Base-by-base conservation (phyloP, 2,113 vertebrate genomes). In the Pholis gunnellus region DNA sequence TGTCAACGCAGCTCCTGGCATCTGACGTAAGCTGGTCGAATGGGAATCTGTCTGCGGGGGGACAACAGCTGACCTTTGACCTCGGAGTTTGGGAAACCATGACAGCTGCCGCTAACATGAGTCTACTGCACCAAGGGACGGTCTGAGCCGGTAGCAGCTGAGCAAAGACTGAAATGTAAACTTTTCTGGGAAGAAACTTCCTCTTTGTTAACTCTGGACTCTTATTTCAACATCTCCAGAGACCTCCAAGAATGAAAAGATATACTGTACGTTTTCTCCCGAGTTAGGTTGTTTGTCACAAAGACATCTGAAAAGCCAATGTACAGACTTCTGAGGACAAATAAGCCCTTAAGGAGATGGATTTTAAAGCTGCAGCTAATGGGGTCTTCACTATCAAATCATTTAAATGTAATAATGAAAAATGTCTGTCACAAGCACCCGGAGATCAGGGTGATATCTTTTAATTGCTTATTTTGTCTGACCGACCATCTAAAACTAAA, bases 141-240 rank as follows among this genome's bases (percentile, higher is more conserved):
- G 75, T 48, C 83, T 44, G 71, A 73, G 78, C 40, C 5, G 52
- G 80, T 9, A 81, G 78, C 94, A 94, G 94, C 94, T 94, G 94
- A 93, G 91, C 85, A 92, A 93, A 93, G 91, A 85, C 71, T 74
- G 38, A 70, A 89, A 90, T 85, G 85, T 85, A 90, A 86, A 91
- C 87, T 42, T 76, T 69, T n/a, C 44, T 20, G 80, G 80, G 8
- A 52, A 40, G 42, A 27, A 79, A 63, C 89, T 82, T 84, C 87
- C 77, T 85, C 17, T 76, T 57, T 57, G 84, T 76, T 81, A 84
- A 48, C 84, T 67, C 48, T 72, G 83, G 90, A 80, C 72, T 87
- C 61, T 46, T 50, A 56, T 78, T 82, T 78, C 59, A 76, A 2
- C 18, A 2, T 64, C 10, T 11, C 56, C 3, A 14, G 77, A 68